phyloP scores from a whole-genome alignment of 2,888 invertebrate genomes.

The Cynaeus angustus region DNA sequence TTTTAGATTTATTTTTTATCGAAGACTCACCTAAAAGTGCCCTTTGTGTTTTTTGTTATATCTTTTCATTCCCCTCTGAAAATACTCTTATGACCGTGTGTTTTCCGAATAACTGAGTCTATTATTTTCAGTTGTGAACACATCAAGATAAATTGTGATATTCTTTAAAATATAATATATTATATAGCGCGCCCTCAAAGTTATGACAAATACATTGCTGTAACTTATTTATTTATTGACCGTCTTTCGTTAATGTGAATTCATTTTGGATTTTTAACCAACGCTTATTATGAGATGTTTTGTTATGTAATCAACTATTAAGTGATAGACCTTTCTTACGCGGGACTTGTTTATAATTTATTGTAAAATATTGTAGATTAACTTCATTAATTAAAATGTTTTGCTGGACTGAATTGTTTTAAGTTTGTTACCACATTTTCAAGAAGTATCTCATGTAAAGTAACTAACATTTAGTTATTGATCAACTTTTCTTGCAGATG shows the following conservation, averaged over 20 bases:
- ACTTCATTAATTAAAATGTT: slow-evolving; percentile 47
- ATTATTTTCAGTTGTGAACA: slow-evolving; percentile 40
- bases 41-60: slow-evolving; percentile 1
- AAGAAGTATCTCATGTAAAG: slow-evolving; percentile 43
- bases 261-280: slow-evolving; percentile 21
- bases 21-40: neutral
- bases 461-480: slow-evolving; percentile 46
- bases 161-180: slow-evolving; percentile 41
- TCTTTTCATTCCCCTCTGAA: neutral
- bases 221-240: slow-evolving; percentile 41
- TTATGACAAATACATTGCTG: slow-evolving; percentile 45
- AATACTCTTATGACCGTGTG: slow-evolving; percentile 5
- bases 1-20: neutral
- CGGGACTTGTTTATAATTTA: slow-evolving; percentile 29
- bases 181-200: slow-evolving; percentile 33
- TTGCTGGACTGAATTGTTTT: slow-evolving; percentile 52
- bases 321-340: slow-evolving; percentile 18
- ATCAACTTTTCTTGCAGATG: slow-evolving; percentile 48
- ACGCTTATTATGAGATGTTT: slow-evolving; percentile 7
- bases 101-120: slow-evolving; percentile 32
- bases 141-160: slow-evolving; percentile 41
- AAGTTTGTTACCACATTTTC: slow-evolving; percentile 52
- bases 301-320: slow-evolving; percentile 9
- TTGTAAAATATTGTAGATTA: slow-evolving; percentile 39
- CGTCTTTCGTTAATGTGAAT: slow-evolving; percentile 23